These are phyloP conservation scores for Notolepis coatsorum DNA, from an alignment of 2,797 vertebrate species.

Conservation along the genomic window DNA sequence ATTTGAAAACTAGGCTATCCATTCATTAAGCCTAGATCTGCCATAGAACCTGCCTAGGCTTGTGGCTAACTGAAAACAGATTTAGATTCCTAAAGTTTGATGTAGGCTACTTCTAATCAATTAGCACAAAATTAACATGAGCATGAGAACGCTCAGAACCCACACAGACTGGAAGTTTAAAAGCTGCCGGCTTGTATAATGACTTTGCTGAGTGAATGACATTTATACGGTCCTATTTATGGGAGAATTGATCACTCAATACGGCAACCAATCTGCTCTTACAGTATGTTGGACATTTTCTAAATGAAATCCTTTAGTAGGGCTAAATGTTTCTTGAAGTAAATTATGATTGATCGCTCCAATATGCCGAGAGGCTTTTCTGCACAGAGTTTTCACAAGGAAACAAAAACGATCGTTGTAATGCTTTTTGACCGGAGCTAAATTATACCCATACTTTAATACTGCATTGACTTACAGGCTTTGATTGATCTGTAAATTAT, in stretches of 20 bases:
- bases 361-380: slow-evolving; percentile 43
- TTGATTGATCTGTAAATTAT: slow-evolving; percentile 66
- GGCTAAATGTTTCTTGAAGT: slow-evolving; percentile 32
- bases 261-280: background rate
- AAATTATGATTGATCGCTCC: slow-evolving; percentile 49
- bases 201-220: slow-evolving; percentile 2
- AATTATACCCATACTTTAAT: slow-evolving; percentile 64
- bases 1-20: too few species aligned
- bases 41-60: too few species aligned
- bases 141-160: background rate
- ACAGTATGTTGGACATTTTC: slow-evolving; percentile 6
- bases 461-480: slow-evolving; percentile 47
- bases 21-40: too few species aligned
- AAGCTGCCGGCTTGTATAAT: too few species aligned
- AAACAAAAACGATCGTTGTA: slow-evolving; percentile 47
- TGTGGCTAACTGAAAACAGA: background rate
- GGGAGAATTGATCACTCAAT: slow-evolving; percentile 9
- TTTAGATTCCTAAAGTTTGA: too few species aligned
- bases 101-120: background rate
- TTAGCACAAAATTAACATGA: background rate
- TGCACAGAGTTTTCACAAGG: slow-evolving; percentile 32
- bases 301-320: slow-evolving; percentile 34
- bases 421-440: slow-evolving; percentile 38
- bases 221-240: background rate
- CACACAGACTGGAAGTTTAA: background rate